These are phyloP conservation scores for Tetraodon nigroviridis DNA, from an alignment of 2,113 vertebrate genomes.

Conservation along the genomic window DNA sequence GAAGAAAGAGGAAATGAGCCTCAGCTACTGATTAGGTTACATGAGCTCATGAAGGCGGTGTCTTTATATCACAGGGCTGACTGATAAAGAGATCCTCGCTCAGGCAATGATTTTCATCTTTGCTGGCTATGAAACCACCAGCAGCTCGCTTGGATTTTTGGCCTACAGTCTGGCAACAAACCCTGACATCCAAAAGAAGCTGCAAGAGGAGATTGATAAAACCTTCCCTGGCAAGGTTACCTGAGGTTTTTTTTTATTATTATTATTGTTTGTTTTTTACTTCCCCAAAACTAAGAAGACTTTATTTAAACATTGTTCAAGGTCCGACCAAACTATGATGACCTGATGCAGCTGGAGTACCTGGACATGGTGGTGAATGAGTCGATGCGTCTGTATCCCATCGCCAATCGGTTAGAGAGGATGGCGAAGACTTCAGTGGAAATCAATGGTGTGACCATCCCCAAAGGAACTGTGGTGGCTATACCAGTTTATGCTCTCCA, in stretches of 20 bases:
- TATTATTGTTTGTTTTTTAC: too few species aligned
- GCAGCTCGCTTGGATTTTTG: slow-evolving; percentile 73
- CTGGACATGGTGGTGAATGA: slow-evolving; percentile 82
- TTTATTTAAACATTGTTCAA: slow-evolving; percentile 25
- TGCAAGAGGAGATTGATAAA: slow-evolving; percentile 76
- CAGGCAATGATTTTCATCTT: slow-evolving; percentile 79
- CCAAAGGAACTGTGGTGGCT: slow-evolving; percentile 46
- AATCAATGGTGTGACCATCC: slow-evolving; percentile 64
- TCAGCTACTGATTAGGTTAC: too few species aligned
- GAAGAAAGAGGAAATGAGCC: too few species aligned
- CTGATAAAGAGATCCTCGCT: slow-evolving; percentile 81
- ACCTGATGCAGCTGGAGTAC: slow-evolving; percentile 79
- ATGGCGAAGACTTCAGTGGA: slow-evolving; percentile 77
- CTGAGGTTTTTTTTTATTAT: background rate
- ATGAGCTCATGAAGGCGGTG: too few species aligned
- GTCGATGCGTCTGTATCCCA: slow-evolving; percentile 69
- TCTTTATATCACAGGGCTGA: slow-evolving; percentile 68
- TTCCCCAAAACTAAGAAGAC: background rate
- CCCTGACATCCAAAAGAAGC: slow-evolving; percentile 69
- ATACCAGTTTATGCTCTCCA: slow-evolving; percentile 62
- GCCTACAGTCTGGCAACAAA: slow-evolving; percentile 76
- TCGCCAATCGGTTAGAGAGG: slow-evolving; percentile 60
- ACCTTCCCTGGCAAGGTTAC: slow-evolving; percentile 77
- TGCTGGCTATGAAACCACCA: slow-evolving; percentile 82
- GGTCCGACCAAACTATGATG: slow-evolving; percentile 60